Conservation (phyloP, 1,140 invertebrate genomes). For the Neocloeon triangulifer region DNA sequence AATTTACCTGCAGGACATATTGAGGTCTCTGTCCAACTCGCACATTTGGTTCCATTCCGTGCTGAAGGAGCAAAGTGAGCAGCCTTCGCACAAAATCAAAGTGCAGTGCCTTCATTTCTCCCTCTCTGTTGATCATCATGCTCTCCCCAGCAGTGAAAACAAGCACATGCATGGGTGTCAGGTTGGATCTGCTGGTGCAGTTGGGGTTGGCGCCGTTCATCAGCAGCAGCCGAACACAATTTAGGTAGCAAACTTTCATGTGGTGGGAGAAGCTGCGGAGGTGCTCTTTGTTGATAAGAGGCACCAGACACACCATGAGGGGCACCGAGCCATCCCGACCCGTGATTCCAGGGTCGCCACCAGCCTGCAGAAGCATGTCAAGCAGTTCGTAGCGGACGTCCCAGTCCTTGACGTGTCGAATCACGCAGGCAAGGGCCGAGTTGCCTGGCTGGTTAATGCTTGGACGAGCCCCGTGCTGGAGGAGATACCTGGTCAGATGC, state of each 20-base stretch:
- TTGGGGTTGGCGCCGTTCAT: constrained; percentile 49
- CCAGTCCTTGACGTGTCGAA: constrained; percentile 51
- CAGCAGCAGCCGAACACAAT: constrained; percentile 41
- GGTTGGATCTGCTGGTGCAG: constrained; percentile 39
- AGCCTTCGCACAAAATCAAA: constrained; percentile 42
- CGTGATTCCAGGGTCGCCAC: constrained; percentile 40
- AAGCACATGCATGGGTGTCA: constrained; percentile 46
- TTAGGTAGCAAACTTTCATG: constrained; percentile 52
- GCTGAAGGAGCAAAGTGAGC: constrained; percentile 36
- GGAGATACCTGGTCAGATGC: constrained; percentile 30
- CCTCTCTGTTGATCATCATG: constrained; percentile 26
- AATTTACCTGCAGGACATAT: constrained; percentile 45
- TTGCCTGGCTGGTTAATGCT: constrained; percentile 47
- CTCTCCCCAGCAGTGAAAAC: constrained; percentile 51
- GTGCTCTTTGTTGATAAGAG: constrained; percentile 50
- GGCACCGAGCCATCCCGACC: constrained; percentile 45
- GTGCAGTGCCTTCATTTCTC: constrained; percentile 32
- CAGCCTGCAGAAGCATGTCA: constrained; percentile 42
- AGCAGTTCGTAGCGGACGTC: constrained; percentile 48
- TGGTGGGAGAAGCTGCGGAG: constrained; percentile 47
- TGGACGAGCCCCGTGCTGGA: constrained; percentile 36
- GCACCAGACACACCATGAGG: constrained; percentile 48
- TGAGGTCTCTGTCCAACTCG: constrained; percentile 26
- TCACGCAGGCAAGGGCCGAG: constrained; percentile 41
- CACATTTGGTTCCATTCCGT: constrained; percentile 40